These are phyloP conservation scores for Drosophila percnosoma DNA, from an alignment of 2,888 invertebrate genomes.

Conservation along the genomic window DNA sequence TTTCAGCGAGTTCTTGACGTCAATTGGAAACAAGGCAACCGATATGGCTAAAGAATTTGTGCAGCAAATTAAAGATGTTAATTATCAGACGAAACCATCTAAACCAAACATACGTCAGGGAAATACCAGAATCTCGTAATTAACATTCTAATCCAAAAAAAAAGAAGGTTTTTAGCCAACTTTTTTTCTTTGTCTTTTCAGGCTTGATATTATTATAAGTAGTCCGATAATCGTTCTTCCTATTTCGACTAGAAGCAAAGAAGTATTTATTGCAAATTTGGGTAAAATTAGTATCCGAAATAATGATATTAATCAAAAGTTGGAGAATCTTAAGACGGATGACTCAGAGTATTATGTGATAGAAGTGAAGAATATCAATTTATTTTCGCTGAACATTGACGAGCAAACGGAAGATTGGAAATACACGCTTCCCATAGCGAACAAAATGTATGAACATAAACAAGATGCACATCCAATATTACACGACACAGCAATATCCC, in stretches of 20 bases:
- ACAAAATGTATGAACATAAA: conserved; percentile 90
- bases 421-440: conserved; percentile 86
- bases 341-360: conserved; percentile 86
- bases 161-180: background rate
- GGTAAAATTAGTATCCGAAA: conserved; percentile 92
- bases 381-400: conserved; percentile 90
- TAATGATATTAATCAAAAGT: conserved; percentile 69
- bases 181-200: conserved; percentile 39
- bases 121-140: conserved; percentile 54
- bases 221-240: conserved; percentile 97
- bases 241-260: conserved; percentile 89
- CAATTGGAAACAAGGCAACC: conserved; percentile 95
- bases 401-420: conserved; percentile 83
- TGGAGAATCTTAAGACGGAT: conserved; percentile 22
- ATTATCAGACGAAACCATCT: conserved; percentile 40
- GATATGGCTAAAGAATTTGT: conserved; percentile 97
- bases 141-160: background rate
- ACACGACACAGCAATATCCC: conserved; percentile 93
- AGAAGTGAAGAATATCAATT: conserved; percentile 93
- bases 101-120: conserved; percentile 27
- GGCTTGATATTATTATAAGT: conserved; percentile 92
- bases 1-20: conserved; percentile 90
- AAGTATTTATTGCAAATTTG: conserved; percentile 96
- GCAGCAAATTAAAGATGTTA: conserved; percentile 86
- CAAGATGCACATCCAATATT: conserved; percentile 93